Percentiles rank a stretch among this genome's conserved stretches.
phyloP scores from a whole-genome alignment of 2,888 invertebrate genomes.

The Spatulosminthurus flaviceps region DNA sequence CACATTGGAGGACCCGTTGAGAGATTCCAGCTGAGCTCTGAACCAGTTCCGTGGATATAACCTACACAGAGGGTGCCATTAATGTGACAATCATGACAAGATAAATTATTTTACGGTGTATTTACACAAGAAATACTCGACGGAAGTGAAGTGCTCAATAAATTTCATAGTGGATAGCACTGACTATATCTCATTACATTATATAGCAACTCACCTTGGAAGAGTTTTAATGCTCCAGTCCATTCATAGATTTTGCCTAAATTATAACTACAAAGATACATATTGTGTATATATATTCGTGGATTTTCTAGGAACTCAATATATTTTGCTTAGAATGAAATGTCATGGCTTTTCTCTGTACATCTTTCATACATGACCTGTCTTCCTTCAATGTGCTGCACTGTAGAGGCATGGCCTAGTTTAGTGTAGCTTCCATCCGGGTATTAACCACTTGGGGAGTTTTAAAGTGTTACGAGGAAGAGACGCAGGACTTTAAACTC shows the following conservation, averaged over 20 bases:
- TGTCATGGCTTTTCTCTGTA: too few relatives aligned
- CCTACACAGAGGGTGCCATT: not conserved
- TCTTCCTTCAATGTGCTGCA: too few relatives aligned
- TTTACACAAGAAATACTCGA: constrained; percentile 15
- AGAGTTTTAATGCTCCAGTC: too few relatives aligned
- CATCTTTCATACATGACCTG: too few relatives aligned
- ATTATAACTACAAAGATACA: too few relatives aligned
- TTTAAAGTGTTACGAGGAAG: constrained; percentile 9
- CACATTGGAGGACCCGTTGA: not conserved
- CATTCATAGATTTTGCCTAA: too few relatives aligned
- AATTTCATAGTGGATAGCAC: constrained; percentile 7
- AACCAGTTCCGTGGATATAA: not conserved
- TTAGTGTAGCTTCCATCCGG: not conserved
- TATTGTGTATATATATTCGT: too few relatives aligned
- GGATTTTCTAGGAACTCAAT: too few relatives aligned
- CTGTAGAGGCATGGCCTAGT: too few relatives aligned
- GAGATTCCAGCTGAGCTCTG: not conserved
- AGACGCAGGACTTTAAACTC: not conserved
- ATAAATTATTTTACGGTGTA: constrained; percentile 37
- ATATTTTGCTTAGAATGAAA: too few relatives aligned
- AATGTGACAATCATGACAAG: constrained; percentile 35
- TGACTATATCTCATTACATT: not conserved
- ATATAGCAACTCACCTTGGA: too few relatives aligned
- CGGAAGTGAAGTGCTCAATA: constrained; percentile 30
- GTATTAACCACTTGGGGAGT: not conserved